phyloP scores from a whole-genome alignment of 2,888 invertebrate genomes.

The Latrodectus elegans region DNA sequence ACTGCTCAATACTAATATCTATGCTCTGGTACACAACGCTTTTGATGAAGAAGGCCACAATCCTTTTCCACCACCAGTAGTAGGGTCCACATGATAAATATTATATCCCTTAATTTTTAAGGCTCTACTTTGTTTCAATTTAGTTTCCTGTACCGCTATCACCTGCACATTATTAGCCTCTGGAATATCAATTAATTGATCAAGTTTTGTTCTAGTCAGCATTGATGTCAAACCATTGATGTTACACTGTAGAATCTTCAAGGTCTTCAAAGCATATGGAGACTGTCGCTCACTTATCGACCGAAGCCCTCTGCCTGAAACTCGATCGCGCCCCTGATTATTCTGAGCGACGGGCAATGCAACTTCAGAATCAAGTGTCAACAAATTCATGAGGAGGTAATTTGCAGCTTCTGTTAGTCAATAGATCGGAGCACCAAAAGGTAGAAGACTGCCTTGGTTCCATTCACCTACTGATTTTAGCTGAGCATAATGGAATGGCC shows the following conservation, averaged over 20 bases:
- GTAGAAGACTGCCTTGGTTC: no score
- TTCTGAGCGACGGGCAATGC: no score
- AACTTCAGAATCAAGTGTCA: no score
- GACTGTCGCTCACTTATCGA: background rate
- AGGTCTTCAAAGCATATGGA: background rate
- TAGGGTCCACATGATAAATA: background rate
- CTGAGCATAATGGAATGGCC: constrained; percentile 3
- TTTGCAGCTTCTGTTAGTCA: no score
- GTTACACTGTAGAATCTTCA: background rate
- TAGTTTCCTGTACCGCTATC: background rate
- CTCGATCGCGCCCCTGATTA: no score
- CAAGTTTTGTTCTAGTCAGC: background rate
- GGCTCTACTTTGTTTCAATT: background rate
- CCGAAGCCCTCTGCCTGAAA: no score
- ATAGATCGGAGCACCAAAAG: no score
- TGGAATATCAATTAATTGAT: background rate
- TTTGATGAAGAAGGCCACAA: background rate
- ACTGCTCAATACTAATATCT: background rate
- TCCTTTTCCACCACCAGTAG: background rate
- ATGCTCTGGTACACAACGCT: background rate
- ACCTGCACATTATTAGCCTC: background rate
- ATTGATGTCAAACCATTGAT: background rate
- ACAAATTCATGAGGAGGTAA: background rate
- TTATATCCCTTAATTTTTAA: background rate
- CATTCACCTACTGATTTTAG: no score